Evolutionary conservation across 2,797 vertebrate species (phyloP).

Genomic region (Intellagama lesueurii): DNA sequence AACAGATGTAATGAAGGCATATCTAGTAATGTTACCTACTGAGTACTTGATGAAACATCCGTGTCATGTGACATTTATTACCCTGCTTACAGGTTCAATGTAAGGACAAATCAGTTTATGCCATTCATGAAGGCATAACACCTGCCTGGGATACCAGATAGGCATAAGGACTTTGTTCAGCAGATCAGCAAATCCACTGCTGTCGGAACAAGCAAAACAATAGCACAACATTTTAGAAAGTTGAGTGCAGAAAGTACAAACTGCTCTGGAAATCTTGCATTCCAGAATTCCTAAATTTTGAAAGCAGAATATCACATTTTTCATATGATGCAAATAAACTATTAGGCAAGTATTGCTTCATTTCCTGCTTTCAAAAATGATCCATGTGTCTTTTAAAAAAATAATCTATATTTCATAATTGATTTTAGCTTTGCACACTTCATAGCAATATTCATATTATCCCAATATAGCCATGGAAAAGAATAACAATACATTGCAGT

Average conservation of each 20-base stretch:
- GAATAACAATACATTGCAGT: background rate
- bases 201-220: background rate
- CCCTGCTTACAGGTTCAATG: slow-evolving; percentile 20
- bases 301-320: background rate
- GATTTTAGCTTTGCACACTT: background rate
- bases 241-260: background rate
- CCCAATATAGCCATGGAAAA: background rate
- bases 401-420: background rate
- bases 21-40: slow-evolving; percentile 8
- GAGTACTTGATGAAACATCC: slow-evolving; percentile 37
- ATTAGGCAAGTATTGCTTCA: background rate
- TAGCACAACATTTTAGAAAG: background rate
- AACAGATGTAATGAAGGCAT: slow-evolving; percentile 14
- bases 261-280: background rate
- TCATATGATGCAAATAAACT: background rate
- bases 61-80: slow-evolving; percentile 24
- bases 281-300: background rate
- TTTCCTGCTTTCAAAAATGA: background rate
- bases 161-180: background rate
- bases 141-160: slow-evolving; percentile 1
- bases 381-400: background rate
- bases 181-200: background rate
- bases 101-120: slow-evolving; percentile 19
- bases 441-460: background rate
- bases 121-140: background rate